These are phyloP conservation scores for Drosophila rellima DNA, from an alignment of 2,888 invertebrate species.

Conservation along the genomic window DNA sequence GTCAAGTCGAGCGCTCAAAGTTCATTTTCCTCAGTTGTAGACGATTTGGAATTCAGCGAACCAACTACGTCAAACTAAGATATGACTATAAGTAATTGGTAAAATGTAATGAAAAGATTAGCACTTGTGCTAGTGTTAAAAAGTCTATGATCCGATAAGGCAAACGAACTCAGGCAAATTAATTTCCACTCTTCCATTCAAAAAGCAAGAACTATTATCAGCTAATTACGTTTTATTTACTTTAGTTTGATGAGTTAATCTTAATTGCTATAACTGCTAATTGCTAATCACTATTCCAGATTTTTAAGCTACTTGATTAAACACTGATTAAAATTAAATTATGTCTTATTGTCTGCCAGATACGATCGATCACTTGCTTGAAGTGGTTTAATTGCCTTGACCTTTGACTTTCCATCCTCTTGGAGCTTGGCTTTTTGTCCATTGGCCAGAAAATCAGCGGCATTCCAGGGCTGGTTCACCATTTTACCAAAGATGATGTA, in stretches of 20 bases:
- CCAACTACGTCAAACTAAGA: conserved; percentile 1
- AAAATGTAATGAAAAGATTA: conserved; percentile 9
- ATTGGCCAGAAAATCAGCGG: conserved; percentile 63
- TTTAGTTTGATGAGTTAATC: conserved; percentile 23
- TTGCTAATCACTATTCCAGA: conserved; percentile 14
- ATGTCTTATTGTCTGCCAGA: not conserved
- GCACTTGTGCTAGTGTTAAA: too few relatives aligned
- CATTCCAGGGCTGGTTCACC: conserved; percentile 88
- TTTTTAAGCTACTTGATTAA: not conserved
- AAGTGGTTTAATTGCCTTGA: not conserved
- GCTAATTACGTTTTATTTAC: conserved; percentile 17
- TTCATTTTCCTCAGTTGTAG: not conserved
- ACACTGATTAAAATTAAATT: too few relatives aligned
- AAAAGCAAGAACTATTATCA: conserved; percentile 3
- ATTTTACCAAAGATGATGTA: conserved; percentile 87
- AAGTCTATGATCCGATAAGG: not conserved
- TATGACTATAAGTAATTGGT: conserved; percentile 3
- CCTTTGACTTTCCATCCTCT: conserved; percentile 33
- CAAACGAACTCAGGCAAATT: not conserved
- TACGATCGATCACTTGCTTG: conserved; percentile 30
- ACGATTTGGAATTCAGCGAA: not conserved
- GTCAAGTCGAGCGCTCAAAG: not conserved
- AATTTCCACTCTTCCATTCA: not conserved
- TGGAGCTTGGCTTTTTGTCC: conserved; percentile 6
- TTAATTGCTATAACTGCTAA: too few relatives aligned